A percentile compares a stretch with the other conserved stretches of the same genome.
phyloP scores from a whole-genome alignment of 2,888 invertebrate species.

The Dasysyrphus tricinctus region DNA sequence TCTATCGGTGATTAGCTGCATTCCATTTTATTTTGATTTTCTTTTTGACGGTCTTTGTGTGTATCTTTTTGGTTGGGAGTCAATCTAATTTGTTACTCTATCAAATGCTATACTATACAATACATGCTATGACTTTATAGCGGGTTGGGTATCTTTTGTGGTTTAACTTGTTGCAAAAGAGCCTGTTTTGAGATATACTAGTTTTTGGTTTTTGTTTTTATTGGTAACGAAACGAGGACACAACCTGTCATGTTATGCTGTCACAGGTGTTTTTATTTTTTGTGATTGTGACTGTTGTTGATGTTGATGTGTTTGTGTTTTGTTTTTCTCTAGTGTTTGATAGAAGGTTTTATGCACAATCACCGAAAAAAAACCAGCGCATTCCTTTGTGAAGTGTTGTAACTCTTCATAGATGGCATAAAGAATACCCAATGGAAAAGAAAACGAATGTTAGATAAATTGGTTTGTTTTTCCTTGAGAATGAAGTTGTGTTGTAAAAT shows the following conservation, averaged over 20 bases:
- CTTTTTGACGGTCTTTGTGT: constrained; percentile 61
- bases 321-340: constrained; percentile 39
- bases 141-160: constrained; percentile 65
- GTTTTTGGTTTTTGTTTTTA: constrained; percentile 45
- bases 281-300: background rate
- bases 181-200: constrained; percentile 68
- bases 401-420: constrained; percentile 30
- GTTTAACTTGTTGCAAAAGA: constrained; percentile 73
- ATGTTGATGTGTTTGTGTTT: too few species aligned
- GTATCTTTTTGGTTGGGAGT: constrained; percentile 42
- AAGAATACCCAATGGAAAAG: constrained; percentile 7
- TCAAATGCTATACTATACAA: constrained; percentile 15
- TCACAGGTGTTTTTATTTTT: constrained; percentile 63
- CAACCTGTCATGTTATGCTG: constrained; percentile 68
- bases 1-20: constrained; percentile 49
- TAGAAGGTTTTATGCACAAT: constrained; percentile 12
- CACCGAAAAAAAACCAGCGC: background rate
- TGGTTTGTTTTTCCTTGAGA: background rate
- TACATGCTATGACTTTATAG: constrained; percentile 6
- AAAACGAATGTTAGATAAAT: constrained; percentile 31
- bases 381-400: constrained; percentile 41
- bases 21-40: constrained; percentile 36
- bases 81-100: constrained; percentile 69
- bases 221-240: constrained; percentile 63
- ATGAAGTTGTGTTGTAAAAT: background rate